Conservation (phyloP, 2,888 invertebrate genomes). For the Trachelus iudaicus region DNA sequence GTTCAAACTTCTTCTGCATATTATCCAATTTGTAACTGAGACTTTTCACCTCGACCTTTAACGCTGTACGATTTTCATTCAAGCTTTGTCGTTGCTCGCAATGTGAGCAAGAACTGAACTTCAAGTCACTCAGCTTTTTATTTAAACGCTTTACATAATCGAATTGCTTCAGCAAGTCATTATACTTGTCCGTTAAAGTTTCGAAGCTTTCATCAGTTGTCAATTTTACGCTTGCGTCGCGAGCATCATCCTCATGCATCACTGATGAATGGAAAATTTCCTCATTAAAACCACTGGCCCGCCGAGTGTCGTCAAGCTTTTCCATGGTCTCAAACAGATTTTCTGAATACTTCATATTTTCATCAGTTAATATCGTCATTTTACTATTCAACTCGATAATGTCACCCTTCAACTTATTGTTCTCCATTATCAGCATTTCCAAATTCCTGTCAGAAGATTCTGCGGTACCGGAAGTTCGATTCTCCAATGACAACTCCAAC, state of each 20-base stretch:
- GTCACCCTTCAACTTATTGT: constrained; percentile 35
- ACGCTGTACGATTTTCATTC: constrained; percentile 39
- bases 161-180: constrained; percentile 37
- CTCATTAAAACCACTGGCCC: constrained; percentile 16
- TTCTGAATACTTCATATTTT: constrained; percentile 37
- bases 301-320: constrained; percentile 15
- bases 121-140: constrained; percentile 47
- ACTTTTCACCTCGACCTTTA: constrained; percentile 46
- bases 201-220: constrained; percentile 17
- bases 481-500: constrained; percentile 21
- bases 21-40: constrained; percentile 43
- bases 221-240: background rate
- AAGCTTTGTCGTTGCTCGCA: constrained; percentile 47
- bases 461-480: background rate
- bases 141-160: constrained; percentile 41
- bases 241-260: background rate
- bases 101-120: constrained; percentile 43
- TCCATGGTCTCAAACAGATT: constrained; percentile 27
- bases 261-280: constrained; percentile 1
- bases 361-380: constrained; percentile 30
- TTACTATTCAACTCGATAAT: constrained; percentile 36
- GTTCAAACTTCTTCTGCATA: constrained; percentile 47
- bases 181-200: constrained; percentile 23
- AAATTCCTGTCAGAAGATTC: constrained; percentile 18
- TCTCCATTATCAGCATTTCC: constrained; percentile 21